These are phyloP conservation scores for Solea senegalensis DNA, from an alignment of 2,113 vertebrate genomes.

Conservation along the genomic window DNA sequence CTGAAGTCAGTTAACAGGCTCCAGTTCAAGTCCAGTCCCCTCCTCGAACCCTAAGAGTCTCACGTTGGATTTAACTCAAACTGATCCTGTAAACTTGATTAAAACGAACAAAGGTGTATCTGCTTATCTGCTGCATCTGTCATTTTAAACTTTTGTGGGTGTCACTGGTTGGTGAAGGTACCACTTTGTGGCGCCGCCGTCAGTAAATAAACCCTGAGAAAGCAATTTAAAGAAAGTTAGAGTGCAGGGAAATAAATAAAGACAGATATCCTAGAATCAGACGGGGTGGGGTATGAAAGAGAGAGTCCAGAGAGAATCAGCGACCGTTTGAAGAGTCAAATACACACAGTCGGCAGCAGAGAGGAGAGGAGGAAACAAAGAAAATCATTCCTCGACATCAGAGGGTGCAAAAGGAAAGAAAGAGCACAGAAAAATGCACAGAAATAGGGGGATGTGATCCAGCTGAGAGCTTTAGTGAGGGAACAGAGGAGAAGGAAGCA, in stretches of 20 bases:
- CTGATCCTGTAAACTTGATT: slow-evolving; percentile 1
- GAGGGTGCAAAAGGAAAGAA: slow-evolving; percentile 36
- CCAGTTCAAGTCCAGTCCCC: background rate
- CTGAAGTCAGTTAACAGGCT: slow-evolving; percentile 29
- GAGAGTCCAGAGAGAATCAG: slow-evolving; percentile 48
- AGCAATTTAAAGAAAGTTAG: background rate
- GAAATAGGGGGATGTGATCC: slow-evolving; percentile 22
- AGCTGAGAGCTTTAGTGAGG: slow-evolving; percentile 57
- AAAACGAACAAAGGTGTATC: slow-evolving; percentile 12
- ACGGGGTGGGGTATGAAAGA: slow-evolving; percentile 8
- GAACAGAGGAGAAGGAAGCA: slow-evolving; percentile 37
- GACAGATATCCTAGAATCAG: background rate
- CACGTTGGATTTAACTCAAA: slow-evolving; percentile 10
- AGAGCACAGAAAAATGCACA: slow-evolving; percentile 20
- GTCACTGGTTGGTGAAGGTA: slow-evolving; percentile 18
- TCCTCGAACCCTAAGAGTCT: too few relatives aligned
- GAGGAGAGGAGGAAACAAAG: slow-evolving; percentile 63
- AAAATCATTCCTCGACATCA: slow-evolving; percentile 43
- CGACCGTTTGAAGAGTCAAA: slow-evolving; percentile 61
- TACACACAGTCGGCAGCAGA: slow-evolving; percentile 54
- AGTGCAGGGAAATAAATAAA: background rate
- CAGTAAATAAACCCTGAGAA: slow-evolving; percentile 23
- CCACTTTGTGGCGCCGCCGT: background rate
- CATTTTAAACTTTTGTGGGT: slow-evolving; percentile 23
- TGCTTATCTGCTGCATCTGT: background rate